Percentiles rank a stretch among this genome's conserved stretches.
Conservation (phyloP, 2,797 vertebrate genomes). For the Chromobotia macracanthus region DNA sequence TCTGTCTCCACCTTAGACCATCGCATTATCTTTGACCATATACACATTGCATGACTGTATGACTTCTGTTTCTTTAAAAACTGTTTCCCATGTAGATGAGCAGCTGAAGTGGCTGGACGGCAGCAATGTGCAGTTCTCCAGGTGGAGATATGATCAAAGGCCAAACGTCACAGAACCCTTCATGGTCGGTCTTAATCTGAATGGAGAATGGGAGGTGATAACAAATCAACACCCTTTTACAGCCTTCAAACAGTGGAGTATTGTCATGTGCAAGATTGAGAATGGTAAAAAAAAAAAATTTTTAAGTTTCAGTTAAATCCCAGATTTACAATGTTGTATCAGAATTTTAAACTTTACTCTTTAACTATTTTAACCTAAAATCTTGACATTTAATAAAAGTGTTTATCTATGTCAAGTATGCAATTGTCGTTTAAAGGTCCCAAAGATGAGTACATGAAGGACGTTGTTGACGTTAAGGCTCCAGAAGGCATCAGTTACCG, state of each 20-base stretch:
- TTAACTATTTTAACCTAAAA: neutral
- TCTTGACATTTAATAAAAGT: neutral
- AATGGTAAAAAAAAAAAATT: too few relatives aligned
- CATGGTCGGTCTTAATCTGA: constrained; percentile 83
- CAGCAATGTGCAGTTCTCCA: constrained; percentile 85
- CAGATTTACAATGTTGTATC: too few relatives aligned
- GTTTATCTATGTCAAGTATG: neutral
- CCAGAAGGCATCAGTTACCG: constrained; percentile 79
- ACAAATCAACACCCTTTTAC: constrained; percentile 61
- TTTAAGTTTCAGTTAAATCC: neutral
- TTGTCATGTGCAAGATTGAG: constrained; percentile 93
- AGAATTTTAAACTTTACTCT: neutral
- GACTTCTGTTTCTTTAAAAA: neutral
- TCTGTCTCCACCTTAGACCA: neutral
- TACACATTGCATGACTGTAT: too few relatives aligned
- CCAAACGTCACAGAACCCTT: constrained; percentile 76
- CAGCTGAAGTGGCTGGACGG: constrained; percentile 88
- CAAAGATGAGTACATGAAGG: constrained; percentile 74
- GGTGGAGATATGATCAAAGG: constrained; percentile 84
- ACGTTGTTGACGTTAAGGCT: constrained; percentile 66
- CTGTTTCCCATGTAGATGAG: constrained; percentile 62
- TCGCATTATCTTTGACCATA: too few relatives aligned
- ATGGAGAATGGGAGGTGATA: constrained; percentile 84
- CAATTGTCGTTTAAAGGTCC: constrained; percentile 59
- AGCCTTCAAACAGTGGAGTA: constrained; percentile 79